Base-by-base conservation (phyloP, 2,888 invertebrate species). In the Resseliella maxima region DNA sequence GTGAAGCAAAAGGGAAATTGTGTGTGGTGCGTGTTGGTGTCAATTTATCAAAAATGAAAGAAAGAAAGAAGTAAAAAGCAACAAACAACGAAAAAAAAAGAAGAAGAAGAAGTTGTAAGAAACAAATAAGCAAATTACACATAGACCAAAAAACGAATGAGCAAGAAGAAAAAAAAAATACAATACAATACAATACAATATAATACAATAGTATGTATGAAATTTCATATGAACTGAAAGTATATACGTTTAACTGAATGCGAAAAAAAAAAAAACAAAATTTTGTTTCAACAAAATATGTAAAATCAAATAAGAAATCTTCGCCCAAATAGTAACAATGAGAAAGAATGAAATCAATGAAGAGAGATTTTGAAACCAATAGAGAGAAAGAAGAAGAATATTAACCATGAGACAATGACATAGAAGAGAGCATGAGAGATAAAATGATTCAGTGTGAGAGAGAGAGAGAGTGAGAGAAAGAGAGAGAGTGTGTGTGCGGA, bases 11-110 rank as follows among this genome's bases (percentile, higher is more conserved):
- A 59, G 24, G 59, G 59, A 36, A 72, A 72, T 72, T 36, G 35
- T 72, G 72, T 35, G 21, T 35, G 36, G 72, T 83, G 83, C 83
- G 83, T 83, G 83, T 83, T 83, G 38, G 83, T 83, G 83, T 83
- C 21, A 83, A 38, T 83, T 83, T 83, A 38, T 83, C 41, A 38
- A 83, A 64, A 83, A 24, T 50, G 46, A 50, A n/a, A n/a, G n/a
- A n/a, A n/a, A n/a, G 46, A 50, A 50, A 50, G 18, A 50, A 50
- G 46, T 50, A 50, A 50, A 50, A 50, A 41, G 41, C 41, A 41
- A 12, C 8, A 50, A n/a, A n/a, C n/a, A n/a, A n/a, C n/a, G 46
- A 6, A 50, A 18, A 50, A 50, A 50, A 50, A 50, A 50, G 18
- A 50, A 50, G 2, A 50, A 2, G 18, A 50, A 6, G 46, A 50